A percentile compares a stretch with the other conserved stretches of the same genome.
Evolutionary conservation across 23 tunicate genomes (phyloP).

Genomic region (Styela clava): DNA sequence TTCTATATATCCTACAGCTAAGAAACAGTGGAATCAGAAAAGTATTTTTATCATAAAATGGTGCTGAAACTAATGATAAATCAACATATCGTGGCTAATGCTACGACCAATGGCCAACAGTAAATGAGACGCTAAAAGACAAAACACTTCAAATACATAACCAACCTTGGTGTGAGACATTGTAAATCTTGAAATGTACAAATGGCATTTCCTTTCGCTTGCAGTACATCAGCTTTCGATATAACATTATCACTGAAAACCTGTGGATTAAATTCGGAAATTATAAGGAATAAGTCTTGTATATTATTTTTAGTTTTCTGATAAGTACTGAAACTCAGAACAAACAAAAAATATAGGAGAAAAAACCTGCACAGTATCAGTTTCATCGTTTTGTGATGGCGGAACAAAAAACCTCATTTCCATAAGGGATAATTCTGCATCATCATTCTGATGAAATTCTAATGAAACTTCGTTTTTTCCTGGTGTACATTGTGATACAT

Average conservation of each 20-base stretch:
- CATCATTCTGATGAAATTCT: conserved; percentile 96
- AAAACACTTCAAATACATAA: neutral
- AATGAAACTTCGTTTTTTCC: conserved; percentile 84
- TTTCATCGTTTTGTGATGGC: conserved; percentile 68
- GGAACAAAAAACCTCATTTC: conserved; percentile 96
- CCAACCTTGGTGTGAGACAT: conserved; percentile 95
- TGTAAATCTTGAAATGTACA: conserved; percentile 84
- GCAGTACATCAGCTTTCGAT: conserved; percentile 92
- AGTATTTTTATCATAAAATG: too few species aligned
- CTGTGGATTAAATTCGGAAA: conserved; percentile 33
- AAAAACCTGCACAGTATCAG: conserved; percentile 74
- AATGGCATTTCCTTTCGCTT: conserved; percentile 94
- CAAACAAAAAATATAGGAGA: neutral
- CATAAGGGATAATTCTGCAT: conserved; percentile 81
- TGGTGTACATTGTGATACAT: conserved; percentile 93
- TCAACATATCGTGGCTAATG: too few species aligned
- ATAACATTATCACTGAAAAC: conserved; percentile 84
- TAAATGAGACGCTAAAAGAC: too few species aligned
- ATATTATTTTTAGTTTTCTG: too few species aligned
- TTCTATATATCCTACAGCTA: too few species aligned
- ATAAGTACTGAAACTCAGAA: neutral
- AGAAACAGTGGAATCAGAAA: too few species aligned
- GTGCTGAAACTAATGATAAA: too few species aligned
- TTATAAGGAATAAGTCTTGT: neutral
- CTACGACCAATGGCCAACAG: too few species aligned